phyloP scores from a whole-genome alignment of 2,797 vertebrate genomes.

The Parauchenoglanis punctatus region DNA sequence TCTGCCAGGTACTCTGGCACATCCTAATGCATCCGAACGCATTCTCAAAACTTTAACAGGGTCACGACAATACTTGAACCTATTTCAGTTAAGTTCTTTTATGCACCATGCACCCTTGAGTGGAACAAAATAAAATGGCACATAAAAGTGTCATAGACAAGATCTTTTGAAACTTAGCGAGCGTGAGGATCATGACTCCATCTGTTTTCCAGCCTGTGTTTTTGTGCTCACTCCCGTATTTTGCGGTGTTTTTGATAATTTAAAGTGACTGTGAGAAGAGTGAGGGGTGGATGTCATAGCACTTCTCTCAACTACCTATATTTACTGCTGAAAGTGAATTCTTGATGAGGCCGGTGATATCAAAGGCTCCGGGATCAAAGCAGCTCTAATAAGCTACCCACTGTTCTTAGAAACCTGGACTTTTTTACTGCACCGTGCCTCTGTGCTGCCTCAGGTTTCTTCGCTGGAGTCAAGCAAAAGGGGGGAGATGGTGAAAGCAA shows the following conservation, averaged over 20 bases:
- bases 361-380: constrained; percentile 99
- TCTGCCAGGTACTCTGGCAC: constrained; percentile 22
- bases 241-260: constrained; percentile 80
- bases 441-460: constrained; percentile 78
- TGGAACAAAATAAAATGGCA: constrained; percentile 23
- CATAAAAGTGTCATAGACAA: constrained; percentile 3
- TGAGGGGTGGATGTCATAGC: constrained; percentile 89
- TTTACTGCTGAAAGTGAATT: constrained; percentile 99
- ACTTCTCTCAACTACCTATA: constrained; percentile 99
- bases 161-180: neutral
- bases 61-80: constrained; percentile 10
- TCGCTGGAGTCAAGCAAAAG: constrained; percentile 81
- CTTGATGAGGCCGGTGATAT: constrained; percentile 98
- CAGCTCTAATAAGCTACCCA: constrained; percentile 98
- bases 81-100: neutral
- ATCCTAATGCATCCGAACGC: constrained; percentile 25
- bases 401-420: constrained; percentile 88
- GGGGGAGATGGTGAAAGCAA: constrained; percentile 86
- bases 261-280: constrained; percentile 80
- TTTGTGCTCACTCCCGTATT: constrained; percentile 63
- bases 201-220: constrained; percentile 41
- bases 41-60: constrained; percentile 21
- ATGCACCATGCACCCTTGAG: neutral
- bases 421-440: constrained; percentile 72
- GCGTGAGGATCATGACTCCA: constrained; percentile 11